Evolutionary conservation across 2,797 vertebrate species (phyloP).

Genomic region (Bryconaethiops microstoma): DNA sequence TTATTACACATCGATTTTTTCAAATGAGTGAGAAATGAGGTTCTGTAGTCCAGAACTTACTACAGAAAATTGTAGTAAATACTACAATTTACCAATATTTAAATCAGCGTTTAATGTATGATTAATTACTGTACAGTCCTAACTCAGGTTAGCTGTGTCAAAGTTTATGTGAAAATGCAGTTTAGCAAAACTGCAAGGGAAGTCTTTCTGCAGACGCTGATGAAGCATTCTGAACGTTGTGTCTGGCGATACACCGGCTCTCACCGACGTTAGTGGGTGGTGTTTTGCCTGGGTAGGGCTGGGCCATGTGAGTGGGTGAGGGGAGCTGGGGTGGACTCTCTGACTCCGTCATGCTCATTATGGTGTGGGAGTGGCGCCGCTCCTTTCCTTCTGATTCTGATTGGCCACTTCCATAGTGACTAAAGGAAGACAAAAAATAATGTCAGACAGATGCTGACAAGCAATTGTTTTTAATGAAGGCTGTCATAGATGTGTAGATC

Average conservation of each 20-base stretch:
- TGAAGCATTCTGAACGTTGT: background rate
- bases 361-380: slow-evolving; percentile 89
- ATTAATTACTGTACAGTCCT: background rate
- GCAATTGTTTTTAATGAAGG: background rate
- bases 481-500: slow-evolving; percentile 1
- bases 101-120: too few species aligned
- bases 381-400: slow-evolving; percentile 85
- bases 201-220: too few species aligned
- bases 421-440: slow-evolving; percentile 48
- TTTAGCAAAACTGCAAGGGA: background rate
- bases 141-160: background rate
- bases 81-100: too few species aligned
- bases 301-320: slow-evolving; percentile 83
- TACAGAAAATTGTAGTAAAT: too few species aligned
- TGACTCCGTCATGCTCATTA: slow-evolving; percentile 82
- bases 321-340: slow-evolving; percentile 88
- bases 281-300: slow-evolving; percentile 81
- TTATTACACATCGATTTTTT: background rate
- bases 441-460: background rate
- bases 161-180: background rate
- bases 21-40: background rate
- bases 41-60: background rate
- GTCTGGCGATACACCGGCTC: slow-evolving; percentile 58
- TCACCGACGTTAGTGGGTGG: slow-evolving; percentile 91
- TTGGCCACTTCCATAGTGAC: slow-evolving; percentile 85